Evolutionary conservation across 2,797 vertebrate species (phyloP).

Genomic region (Nannoperca obscura): DNA sequence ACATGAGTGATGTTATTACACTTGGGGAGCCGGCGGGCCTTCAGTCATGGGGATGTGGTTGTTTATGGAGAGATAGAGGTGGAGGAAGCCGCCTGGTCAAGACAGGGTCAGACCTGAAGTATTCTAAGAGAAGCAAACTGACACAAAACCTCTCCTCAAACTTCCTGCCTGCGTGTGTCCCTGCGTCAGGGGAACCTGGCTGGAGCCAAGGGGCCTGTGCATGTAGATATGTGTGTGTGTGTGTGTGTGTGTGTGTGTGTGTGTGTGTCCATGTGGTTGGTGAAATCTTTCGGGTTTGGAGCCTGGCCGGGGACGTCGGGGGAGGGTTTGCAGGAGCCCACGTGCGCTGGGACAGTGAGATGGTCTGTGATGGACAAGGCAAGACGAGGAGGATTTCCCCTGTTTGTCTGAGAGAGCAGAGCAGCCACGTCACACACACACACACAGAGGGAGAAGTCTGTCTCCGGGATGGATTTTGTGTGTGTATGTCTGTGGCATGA

Average conservation of each 20-base stretch:
- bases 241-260: constrained; percentile 15
- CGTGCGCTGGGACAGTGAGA: constrained; percentile 75
- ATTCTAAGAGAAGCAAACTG: constrained; percentile 82
- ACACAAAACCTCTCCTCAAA: constrained; percentile 84
- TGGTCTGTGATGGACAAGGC: constrained; percentile 79
- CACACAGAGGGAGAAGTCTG: constrained; percentile 55
- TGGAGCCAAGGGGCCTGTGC: constrained; percentile 76
- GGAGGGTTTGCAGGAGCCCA: constrained; percentile 59
- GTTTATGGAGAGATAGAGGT: constrained; percentile 82
- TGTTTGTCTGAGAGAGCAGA: constrained; percentile 81
- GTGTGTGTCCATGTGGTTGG: not conserved
- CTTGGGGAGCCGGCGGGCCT: constrained; percentile 71
- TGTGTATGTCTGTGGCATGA: constrained; percentile 48
- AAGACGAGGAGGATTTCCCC: constrained; percentile 86
- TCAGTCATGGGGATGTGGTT: constrained; percentile 80
- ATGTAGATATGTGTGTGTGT: constrained; percentile 36
- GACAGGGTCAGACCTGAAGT: constrained; percentile 82
- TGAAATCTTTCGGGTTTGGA: constrained; percentile 55
- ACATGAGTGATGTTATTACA: constrained; percentile 85
- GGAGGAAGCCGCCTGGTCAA: constrained; percentile 82
- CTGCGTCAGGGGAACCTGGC: constrained; percentile 83
- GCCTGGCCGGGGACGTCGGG: constrained; percentile 36
- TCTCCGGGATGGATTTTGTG: constrained; percentile 68
- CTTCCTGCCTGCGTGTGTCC: constrained; percentile 82
- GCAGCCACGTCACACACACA: constrained; percentile 35